Evolutionary conservation across 2,888 invertebrate species (phyloP).

Genomic region (Thecophora atra): DNA sequence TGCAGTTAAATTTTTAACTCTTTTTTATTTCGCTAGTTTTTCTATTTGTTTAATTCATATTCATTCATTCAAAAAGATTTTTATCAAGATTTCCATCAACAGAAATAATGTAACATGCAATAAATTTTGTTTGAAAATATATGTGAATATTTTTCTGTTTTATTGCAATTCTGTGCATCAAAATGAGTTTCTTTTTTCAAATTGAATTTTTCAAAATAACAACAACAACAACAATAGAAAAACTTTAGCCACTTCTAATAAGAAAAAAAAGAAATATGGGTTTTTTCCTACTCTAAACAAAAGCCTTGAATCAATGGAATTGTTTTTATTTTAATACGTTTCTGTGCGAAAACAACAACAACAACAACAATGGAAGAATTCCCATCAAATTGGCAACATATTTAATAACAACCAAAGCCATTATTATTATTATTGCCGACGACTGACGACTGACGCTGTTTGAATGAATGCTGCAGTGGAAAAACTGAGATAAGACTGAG

Average conservation of each 20-base stretch:
- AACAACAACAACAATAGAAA: background rate
- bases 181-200: too few relatives aligned
- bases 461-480: too few relatives aligned
- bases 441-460: too few relatives aligned
- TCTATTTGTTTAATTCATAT: background rate
- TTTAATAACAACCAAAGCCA: background rate
- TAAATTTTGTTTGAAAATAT: background rate
- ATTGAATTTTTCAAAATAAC: background rate
- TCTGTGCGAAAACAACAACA: background rate
- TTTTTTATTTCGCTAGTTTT: background rate
- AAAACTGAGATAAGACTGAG: too few relatives aligned
- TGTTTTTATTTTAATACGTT: slow-evolving; percentile 22
- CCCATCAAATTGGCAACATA: slow-evolving; percentile 14
- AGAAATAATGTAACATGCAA: background rate
- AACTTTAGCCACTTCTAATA: too few relatives aligned
- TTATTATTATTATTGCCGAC: background rate
- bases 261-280: background rate
- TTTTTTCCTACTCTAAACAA: slow-evolving; percentile 13
- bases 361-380: background rate
- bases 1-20: too few relatives aligned
- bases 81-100: slow-evolving; percentile 15
- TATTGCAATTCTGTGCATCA: too few relatives aligned
- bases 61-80: slow-evolving; percentile 14
- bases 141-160: background rate
- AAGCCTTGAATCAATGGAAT: slow-evolving; percentile 40